Conservation (phyloP, 2,888 invertebrate species). For the Norana najaformis region DNA sequence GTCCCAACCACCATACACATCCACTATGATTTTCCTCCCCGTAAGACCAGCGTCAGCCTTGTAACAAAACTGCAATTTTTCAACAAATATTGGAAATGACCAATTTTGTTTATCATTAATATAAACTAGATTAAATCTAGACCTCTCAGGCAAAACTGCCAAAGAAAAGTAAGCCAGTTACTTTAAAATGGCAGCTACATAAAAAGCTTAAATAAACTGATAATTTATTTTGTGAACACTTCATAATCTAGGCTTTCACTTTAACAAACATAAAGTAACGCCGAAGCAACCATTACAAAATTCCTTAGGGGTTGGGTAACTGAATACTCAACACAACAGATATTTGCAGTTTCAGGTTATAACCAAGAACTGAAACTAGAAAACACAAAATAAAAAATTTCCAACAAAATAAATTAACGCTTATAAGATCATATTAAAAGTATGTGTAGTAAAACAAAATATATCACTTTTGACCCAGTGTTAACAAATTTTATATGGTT, state of each 20-base stretch:
- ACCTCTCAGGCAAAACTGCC: too few species aligned
- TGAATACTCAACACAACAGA: neutral
- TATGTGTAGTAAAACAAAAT: neutral
- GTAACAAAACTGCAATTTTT: constrained; percentile 36
- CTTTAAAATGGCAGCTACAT: too few species aligned
- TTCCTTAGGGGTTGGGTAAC: neutral
- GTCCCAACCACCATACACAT: constrained; percentile 99
- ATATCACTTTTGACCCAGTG: constrained; percentile 91
- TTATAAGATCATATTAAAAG: neutral
- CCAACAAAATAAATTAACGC: too few species aligned
- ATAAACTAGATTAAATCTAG: too few species aligned
- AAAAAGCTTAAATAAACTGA: too few species aligned
- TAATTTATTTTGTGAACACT: neutral
- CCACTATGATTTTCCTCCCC: constrained; percentile 97
- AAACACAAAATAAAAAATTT: neutral
- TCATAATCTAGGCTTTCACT: neutral
- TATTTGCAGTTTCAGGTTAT: neutral
- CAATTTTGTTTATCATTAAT: too few species aligned
- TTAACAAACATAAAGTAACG: neutral
- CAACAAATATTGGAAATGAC: too few species aligned
- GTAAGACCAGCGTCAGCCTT: constrained; percentile 95
- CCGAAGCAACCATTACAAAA: neutral
- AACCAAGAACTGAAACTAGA: neutral
- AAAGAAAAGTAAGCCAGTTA: too few species aligned
- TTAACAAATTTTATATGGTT: constrained; percentile 86